phyloP scores from a whole-genome alignment of 2,888 invertebrate species.

The Eupsilia transversa region DNA sequence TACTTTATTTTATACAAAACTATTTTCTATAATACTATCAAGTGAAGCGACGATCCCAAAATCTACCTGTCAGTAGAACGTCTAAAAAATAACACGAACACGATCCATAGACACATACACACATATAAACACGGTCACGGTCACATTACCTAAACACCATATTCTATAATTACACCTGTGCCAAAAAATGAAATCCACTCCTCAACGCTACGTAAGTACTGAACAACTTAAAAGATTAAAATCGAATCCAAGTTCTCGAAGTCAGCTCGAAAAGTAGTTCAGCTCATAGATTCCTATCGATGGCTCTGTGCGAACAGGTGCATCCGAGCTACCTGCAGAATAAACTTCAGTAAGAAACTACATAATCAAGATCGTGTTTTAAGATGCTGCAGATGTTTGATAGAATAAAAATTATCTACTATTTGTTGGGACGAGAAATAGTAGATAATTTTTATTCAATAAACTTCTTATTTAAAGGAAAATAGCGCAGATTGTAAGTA shows the following conservation, averaged over 20 bases:
- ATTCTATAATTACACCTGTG: slow-evolving; percentile 2
- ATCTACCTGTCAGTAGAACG: not conserved
- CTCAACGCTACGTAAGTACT: not conserved
- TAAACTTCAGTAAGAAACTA: slow-evolving; percentile 49
- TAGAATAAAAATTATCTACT: slow-evolving; percentile 39
- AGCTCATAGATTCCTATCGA: slow-evolving; percentile 54
- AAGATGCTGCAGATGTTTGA: slow-evolving; percentile 39
- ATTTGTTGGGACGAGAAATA: not conserved
- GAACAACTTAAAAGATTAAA: slow-evolving; percentile 47
- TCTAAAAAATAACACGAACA: not conserved
- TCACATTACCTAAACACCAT: not conserved
- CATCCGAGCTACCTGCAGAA: slow-evolving; percentile 47
- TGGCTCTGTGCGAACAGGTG: slow-evolving; percentile 50
- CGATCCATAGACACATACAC: slow-evolving; percentile 7
- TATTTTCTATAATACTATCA: not conserved
- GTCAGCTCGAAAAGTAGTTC: slow-evolving; percentile 39
- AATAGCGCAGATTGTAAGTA: not conserved
- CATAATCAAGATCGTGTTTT: slow-evolving; percentile 53
- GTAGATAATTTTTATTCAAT: no score
- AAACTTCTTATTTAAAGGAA: not conserved
- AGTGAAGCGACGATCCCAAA: not conserved
- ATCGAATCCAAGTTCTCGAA: slow-evolving; percentile 45
- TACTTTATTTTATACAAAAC: not conserved
- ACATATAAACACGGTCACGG: not conserved
- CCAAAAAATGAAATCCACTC: not conserved